Evolutionary conservation across 2,888 invertebrate genomes (phyloP).

Genomic region (Tinea trinotella): DNA sequence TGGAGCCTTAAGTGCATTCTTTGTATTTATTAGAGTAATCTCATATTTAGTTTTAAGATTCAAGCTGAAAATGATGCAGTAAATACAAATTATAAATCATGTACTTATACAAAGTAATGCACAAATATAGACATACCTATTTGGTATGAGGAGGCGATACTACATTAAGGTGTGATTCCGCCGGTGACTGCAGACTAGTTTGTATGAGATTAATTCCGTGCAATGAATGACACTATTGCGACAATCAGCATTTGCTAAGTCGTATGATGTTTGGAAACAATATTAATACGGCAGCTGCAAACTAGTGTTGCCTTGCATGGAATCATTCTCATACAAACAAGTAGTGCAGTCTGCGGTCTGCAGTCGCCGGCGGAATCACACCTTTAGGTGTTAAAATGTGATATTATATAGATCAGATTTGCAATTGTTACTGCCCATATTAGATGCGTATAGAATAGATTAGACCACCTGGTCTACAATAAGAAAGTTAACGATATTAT

Average conservation of each 20-base stretch:
- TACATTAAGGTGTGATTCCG: not conserved
- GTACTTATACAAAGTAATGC: not conserved
- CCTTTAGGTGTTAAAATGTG: slow-evolving; percentile 8
- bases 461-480: not conserved
- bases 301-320: too few relatives aligned
- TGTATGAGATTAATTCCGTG: too few relatives aligned
- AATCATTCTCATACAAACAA: too few relatives aligned
- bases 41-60: slow-evolving; percentile 89
- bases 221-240: too few relatives aligned
- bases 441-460: not conserved
- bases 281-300: too few relatives aligned
- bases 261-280: too few relatives aligned
- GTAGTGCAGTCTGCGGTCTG: too few relatives aligned
- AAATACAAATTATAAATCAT: slow-evolving; percentile 26
- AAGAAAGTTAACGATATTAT: not conserved
- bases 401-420: slow-evolving; percentile 1
- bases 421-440: slow-evolving; percentile 10
- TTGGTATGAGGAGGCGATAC: not conserved
- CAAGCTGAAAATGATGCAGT: slow-evolving; percentile 77
- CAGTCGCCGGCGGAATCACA: too few relatives aligned
- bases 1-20: slow-evolving; percentile 84
- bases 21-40: slow-evolving; percentile 82
- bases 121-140: not conserved
- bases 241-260: too few relatives aligned
- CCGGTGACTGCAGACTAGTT: too few relatives aligned